Base-by-base conservation (phyloP, 2,113 vertebrate species). In the Mobula hypostoma region DNA sequence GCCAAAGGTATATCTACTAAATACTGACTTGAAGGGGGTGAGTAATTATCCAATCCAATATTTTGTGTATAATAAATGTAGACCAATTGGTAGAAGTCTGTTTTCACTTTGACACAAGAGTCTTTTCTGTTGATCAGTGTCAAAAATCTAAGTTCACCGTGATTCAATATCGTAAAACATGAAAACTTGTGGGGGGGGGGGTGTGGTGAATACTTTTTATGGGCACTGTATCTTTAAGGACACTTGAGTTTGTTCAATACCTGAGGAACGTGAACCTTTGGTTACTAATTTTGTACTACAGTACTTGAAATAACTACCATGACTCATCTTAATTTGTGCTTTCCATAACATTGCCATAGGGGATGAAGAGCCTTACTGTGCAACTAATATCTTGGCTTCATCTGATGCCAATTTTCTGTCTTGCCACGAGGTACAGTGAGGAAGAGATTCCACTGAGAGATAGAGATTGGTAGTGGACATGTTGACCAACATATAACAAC, bases 211-310 rank as follows among this genome's bases (percentile, higher is more conserved):
- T 48, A 2, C 3, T 48, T 48, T 48, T 48, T 48, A 48, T 48
- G 3, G 48, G 48, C 48, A 48, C 48, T 48, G 48, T 48, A 5
- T 24, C 36, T 93, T 63, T 93, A 29, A 48, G 58, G 91, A 27
- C 24, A 48, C 2, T 36, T 48, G 68, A 48, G 27, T 74, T 21
- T 4, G 4, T 93, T 74, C 74, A 76, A 93, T 76, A 27, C 68
- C 48, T 5, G 90, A 48, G 68, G 32, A 72, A 72, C 15, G 5
- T 27, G 70, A n/a, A 40, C 40, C 70, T 40, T 48, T 40, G 91
- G 17, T 29, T 93, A 36, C 40, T 93, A 93, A 74, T 93, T 76
- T 93, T 93, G 19, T 93, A 93, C 91, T 74, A 19, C 36, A 36
- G 36, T 36, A 36, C 32, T 92, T 92, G 19, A 90, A 72, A 92